Base-by-base conservation (phyloP, 2,113 vertebrate species). In the Eptesicus fuscus region DNA sequence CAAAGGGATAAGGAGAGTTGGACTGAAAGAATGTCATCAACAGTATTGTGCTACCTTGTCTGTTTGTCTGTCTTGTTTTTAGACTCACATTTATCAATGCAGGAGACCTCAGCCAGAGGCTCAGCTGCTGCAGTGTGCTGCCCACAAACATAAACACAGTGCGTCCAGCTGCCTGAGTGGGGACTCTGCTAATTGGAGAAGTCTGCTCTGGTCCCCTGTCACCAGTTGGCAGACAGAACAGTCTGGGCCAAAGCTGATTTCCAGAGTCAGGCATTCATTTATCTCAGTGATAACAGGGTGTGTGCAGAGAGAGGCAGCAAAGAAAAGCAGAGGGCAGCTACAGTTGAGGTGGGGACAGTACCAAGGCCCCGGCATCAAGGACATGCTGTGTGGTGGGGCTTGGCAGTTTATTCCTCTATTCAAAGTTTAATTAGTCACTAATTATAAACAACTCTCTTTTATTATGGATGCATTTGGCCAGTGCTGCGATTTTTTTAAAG, bases 131-230 rank as follows among this genome's bases (percentile, higher is more conserved):
- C 47, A 70, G 42, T 20, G n/a, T 76, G 42, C 88, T 85, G 71
- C 94, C 76, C 56, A 1, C 78, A 90, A 79, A 92, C 83, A 83
- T 53, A 96, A 61, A 94, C 90, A 88, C 69, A 90, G 67, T 69
- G 83, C n/a, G 30, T 96, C 79, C 94, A 98, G 96, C 93, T 94
- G 97, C 97, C 94, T 95, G 94, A 97, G 97, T 76, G 95, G 91
- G 73, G 92, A 96, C 95, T 96, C 96, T 96, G 91, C 96, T 98
- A 98, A 98, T 98, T 98, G 98, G 97, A 97, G 94, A 96, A 97
- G 96, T 90, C 96, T 98, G 97, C 95, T 98, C 95, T 76, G 88
- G 96, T 97, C 95, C 95, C 97, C 97, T 97, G 96, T 98, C 98
- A 98, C 96, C 84, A 94, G 74, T 96, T 98, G 98, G 98, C 98